A percentile compares a stretch with the other conserved stretches of the same genome.
These are phyloP conservation scores for Platycnemis pennipes DNA, from an alignment of 2,888 invertebrate genomes.

Conservation along the genomic window DNA sequence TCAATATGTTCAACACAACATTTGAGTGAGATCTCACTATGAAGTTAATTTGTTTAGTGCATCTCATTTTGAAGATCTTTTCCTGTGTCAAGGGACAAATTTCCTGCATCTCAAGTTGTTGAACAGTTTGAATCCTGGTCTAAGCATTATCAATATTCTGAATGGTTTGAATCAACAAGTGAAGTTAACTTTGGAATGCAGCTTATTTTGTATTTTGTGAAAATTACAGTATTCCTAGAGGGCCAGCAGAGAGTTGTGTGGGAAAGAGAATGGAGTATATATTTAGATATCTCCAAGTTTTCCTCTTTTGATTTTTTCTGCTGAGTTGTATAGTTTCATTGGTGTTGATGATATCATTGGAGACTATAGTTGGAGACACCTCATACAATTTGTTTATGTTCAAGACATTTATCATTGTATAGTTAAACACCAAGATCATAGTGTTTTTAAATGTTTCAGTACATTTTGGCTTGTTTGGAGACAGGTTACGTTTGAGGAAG, in stretches of 20 bases:
- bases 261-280: constrained; percentile 11
- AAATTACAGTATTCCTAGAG: constrained; percentile 22
- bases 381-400: background rate
- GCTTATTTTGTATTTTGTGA: background rate
- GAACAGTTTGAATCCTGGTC: constrained; percentile 22
- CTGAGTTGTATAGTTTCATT: constrained; percentile 29
- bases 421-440: background rate
- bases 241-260: background rate
- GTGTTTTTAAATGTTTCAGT: constrained; percentile 32
- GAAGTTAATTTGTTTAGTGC: constrained; percentile 56
- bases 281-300: background rate
- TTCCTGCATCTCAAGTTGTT: background rate
- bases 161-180: constrained; percentile 16
- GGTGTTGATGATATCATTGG: background rate
- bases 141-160: background rate
- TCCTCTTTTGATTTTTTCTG: background rate
- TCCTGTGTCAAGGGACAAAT: background rate
- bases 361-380: constrained; percentile 5
- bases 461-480: background rate
- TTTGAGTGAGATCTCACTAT: constrained; percentile 82
- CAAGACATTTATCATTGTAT: constrained; percentile 7
- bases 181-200: background rate
- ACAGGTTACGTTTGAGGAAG: background rate
- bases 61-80: constrained; percentile 49
- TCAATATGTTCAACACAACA: constrained; percentile 94